Percentiles rank a stretch among this genome's conserved stretches.
These are phyloP conservation scores for Pantherophis guttatus DNA, from an alignment of 2,113 vertebrate genomes.

Conservation along the genomic window DNA sequence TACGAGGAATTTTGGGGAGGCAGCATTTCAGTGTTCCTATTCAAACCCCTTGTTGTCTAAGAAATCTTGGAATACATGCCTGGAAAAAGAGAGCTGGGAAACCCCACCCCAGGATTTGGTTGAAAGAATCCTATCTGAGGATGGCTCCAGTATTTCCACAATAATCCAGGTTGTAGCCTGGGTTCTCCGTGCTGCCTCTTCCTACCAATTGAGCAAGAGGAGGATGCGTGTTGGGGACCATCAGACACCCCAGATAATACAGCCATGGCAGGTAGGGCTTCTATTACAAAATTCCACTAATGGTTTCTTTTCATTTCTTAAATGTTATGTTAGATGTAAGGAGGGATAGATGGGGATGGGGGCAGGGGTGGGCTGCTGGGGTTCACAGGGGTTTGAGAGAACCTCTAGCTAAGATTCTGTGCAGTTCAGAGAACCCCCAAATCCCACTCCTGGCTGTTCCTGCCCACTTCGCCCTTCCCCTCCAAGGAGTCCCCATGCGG, in stretches of 20 bases:
- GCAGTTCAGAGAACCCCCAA: too few species aligned
- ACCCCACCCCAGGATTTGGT: not conserved
- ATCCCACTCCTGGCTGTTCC: too few species aligned
- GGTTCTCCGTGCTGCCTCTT: not conserved
- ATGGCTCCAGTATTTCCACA: not conserved
- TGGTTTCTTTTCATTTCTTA: not conserved
- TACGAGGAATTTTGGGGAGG: rapidly evolving
- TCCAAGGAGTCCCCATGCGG: too few species aligned
- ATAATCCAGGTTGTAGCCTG: not conserved
- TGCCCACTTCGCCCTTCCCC: too few species aligned
- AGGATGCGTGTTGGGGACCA: not conserved
- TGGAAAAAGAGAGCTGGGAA: not conserved
- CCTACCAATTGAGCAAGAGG: not conserved
- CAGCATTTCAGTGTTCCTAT: not conserved
- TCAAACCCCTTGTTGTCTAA: not conserved
- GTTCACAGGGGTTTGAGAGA: too few species aligned
- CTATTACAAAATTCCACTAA: not conserved
- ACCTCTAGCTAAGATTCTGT: too few species aligned
- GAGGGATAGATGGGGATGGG: not conserved
- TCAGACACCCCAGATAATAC: not conserved
- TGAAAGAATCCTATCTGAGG: not conserved
- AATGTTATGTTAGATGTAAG: not conserved
- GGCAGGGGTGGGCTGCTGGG: too few species aligned
- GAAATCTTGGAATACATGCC: not conserved
- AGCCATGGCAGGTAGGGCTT: not conserved